Evolutionary conservation across 2,888 invertebrate species (phyloP).

Genomic region (Acleris holmiana): DNA sequence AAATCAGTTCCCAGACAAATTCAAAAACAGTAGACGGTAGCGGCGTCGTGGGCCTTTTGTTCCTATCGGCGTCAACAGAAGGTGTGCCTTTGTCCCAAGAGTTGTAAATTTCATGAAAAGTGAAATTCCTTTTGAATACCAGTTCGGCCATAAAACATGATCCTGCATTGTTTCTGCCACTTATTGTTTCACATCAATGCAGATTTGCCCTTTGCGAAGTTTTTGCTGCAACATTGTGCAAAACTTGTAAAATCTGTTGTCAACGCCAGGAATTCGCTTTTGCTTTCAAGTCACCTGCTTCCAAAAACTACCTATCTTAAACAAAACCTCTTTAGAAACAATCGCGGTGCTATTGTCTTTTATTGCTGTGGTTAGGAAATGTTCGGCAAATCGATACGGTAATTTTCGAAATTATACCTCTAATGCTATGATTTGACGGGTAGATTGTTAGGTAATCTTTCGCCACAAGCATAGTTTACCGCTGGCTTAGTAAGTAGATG

Average conservation of each 20-base stretch:
- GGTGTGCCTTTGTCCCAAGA: conserved; percentile 79
- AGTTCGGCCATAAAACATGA: conserved; percentile 77
- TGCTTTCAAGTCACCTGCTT: conserved; percentile 46
- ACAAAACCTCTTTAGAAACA: too few relatives aligned
- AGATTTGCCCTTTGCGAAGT: conserved; percentile 72
- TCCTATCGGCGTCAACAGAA: conserved; percentile 79
- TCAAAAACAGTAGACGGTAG: conserved; percentile 83
- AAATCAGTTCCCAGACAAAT: conserved; percentile 80
- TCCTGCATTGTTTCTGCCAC: conserved; percentile 78
- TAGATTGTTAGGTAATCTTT: conserved; percentile 19
- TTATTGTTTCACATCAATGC: conserved; percentile 81
- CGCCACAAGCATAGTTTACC: conserved; percentile 10
- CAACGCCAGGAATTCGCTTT: conserved; percentile 46
- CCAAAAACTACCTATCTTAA: background rate
- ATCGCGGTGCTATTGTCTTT: conserved; percentile 16
- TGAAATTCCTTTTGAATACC: conserved; percentile 84
- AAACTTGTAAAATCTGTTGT: conserved; percentile 43
- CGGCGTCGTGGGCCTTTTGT: conserved; percentile 79
- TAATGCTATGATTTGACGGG: conserved; percentile 22
- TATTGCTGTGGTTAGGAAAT: conserved; percentile 18
- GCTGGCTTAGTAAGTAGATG: background rate
- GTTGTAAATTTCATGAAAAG: conserved; percentile 85
- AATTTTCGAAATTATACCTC: conserved; percentile 32
- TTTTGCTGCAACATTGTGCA: conserved; percentile 66
- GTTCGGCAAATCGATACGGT: conserved; percentile 24